Base-by-base conservation (phyloP, 2,888 invertebrate species). In the Dromius quadrimaculatus region DNA sequence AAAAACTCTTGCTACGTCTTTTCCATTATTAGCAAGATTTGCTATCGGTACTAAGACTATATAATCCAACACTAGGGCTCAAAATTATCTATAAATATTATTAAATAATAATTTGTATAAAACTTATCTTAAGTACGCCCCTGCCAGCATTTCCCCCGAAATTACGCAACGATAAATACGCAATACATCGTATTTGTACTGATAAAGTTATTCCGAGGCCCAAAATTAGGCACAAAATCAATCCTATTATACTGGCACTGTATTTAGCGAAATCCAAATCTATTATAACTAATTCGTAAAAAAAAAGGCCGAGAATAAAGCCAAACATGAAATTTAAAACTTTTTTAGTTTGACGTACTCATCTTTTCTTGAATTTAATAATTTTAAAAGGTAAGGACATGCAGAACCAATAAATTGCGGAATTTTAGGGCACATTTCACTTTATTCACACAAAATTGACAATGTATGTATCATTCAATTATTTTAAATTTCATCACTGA, bases 1-100 rank as follows among this genome's bases (percentile, higher is more conserved):
- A 75, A 93, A 92, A 0, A 92, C 90, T 0, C 93, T 85, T 0
- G 93, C 89, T 2, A 93, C 89, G 81, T 95, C 94, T 72, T 87
- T 87, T 0, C 90, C 90, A 78, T 95, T 95, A 41, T 83, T 78
- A 0, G 89, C 87, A 78, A 94, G 84, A 81, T 95, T 95, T 59
- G 88, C 86, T 13, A 95, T 86, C 0, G 95, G 95, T 5, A 94
- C 94, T 38, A 91, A 86, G 13, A 95, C 88, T 0, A 95, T 85
- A 74, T 89, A 89, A 1, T 92, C 90, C 32, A 95, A 84, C 2
- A 92, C 88, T 17, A 93, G 79, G 0, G 92, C 90, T 62, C 5
- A 17, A 59, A 50, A n/a, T n/a, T n/a, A n/a, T n/a, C n/a, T n/a
- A n/a, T n/a, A n/a, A n/a, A n/a, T n/a, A n/a, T n/a, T n/a, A n/a